A percentile compares a stretch with the other conserved stretches of the same genome.
Conservation (phyloP, 2,888 invertebrate species). For the Oeneis ivallda region DNA sequence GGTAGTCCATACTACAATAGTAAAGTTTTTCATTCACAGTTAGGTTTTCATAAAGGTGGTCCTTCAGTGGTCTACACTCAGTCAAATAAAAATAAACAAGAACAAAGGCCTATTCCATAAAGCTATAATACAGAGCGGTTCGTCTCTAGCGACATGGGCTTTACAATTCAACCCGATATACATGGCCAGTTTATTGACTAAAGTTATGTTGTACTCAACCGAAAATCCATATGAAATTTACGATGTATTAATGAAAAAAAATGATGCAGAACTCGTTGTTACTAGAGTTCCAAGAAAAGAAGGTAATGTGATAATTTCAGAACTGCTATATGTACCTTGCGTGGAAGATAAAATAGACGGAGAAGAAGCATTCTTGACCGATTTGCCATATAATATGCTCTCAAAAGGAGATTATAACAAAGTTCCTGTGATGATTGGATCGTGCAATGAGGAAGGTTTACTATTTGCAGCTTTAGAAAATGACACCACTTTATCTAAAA, state of each 20-base stretch:
- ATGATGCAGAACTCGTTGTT: conserved; percentile 56
- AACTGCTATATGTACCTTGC: conserved; percentile 62
- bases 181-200: conserved; percentile 60
- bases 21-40: too few relatives aligned
- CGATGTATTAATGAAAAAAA: conserved; percentile 55
- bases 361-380: conserved; percentile 62
- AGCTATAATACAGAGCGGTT: conserved; percentile 69
- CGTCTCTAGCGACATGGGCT: conserved; percentile 60
- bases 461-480: conserved; percentile 58
- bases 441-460: conserved; percentile 60
- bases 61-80: too few relatives aligned
- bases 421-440: conserved; percentile 66
- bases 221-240: conserved; percentile 59
- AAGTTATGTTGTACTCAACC: conserved; percentile 55
- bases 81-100: too few relatives aligned
- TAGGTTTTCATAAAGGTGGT: too few relatives aligned
- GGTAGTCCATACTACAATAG: too few relatives aligned
- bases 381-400: conserved; percentile 55
- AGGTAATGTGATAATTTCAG: conserved; percentile 55
- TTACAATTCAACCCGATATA: conserved; percentile 61
- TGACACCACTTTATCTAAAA: conserved; percentile 49
- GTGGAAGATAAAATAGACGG: conserved; percentile 59
- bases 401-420: conserved; percentile 57
- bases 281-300: conserved; percentile 58
- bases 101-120: conserved; percentile 66